Conservation (phyloP, 37 sponge, comb jelly and placozoan genomes). For the Dysidea cf. avara region DNA sequence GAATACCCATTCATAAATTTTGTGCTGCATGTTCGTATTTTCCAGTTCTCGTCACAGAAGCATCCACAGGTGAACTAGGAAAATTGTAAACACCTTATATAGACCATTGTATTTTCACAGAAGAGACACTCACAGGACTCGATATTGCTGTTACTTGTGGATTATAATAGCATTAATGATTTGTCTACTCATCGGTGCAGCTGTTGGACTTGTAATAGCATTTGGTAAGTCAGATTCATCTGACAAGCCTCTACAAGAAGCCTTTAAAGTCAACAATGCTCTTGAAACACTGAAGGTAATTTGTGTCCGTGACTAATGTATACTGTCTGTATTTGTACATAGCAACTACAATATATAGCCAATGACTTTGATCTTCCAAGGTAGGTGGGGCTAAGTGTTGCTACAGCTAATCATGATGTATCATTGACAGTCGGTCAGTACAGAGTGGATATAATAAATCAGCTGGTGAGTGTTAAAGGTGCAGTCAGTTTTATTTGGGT, state of each 20-base stretch:
- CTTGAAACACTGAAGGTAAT: constrained; percentile 44
- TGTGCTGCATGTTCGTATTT: too few relatives aligned
- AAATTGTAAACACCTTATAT: too few relatives aligned
- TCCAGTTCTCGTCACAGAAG: too few relatives aligned
- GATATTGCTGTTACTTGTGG: too few relatives aligned
- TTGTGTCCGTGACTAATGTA: background rate
- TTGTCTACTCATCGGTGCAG: constrained; percentile 4
- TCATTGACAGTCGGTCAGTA: constrained; percentile 58
- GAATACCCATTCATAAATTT: too few relatives aligned
- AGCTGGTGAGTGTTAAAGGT: constrained; percentile 38
- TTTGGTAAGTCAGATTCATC: constrained; percentile 5
- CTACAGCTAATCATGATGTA: background rate
- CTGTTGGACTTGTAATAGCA: background rate
- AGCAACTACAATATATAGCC: background rate
- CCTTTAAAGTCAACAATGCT: constrained; percentile 19
- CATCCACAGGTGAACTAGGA: too few relatives aligned
- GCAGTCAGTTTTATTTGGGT: too few relatives aligned
- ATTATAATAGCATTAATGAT: too few relatives aligned
- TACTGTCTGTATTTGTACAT: background rate
- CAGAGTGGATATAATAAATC: constrained; percentile 60
- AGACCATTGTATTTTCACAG: too few relatives aligned
- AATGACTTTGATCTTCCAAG: background rate
- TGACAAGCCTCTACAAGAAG: background rate
- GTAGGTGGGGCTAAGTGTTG: background rate
- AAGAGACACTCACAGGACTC: too few relatives aligned